Percentiles rank a stretch among this genome's conserved stretches.
Evolutionary conservation across 2,797 vertebrate genomes (phyloP).

Genomic region (Benthosema pterotum): DNA sequence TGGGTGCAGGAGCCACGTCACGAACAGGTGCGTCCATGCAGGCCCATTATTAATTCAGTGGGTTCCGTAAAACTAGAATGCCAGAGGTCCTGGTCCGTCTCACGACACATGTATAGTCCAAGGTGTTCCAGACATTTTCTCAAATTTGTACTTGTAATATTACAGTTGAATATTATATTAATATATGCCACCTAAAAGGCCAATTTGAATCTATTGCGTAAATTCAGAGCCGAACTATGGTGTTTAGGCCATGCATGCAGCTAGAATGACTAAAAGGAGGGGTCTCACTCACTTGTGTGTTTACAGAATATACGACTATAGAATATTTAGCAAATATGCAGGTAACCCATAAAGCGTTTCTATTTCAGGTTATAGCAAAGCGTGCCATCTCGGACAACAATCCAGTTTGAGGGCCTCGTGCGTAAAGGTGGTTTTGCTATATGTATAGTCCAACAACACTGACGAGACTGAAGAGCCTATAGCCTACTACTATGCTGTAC

Average conservation of each 20-base stretch:
- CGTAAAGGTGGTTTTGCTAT: slow-evolving; percentile 23
- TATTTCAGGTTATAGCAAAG: not conserved
- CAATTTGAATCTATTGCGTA: slow-evolving; percentile 1
- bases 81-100: slow-evolving; percentile 41
- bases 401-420: slow-evolving; percentile 7
- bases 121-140: slow-evolving; percentile 34
- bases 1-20: slow-evolving; percentile 54
- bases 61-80: slow-evolving; percentile 68
- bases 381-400: not conserved
- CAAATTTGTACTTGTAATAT: slow-evolving; percentile 12
- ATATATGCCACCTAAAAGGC: not conserved
- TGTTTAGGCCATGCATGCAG: not conserved
- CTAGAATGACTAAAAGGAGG: not conserved
- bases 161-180: not conserved
- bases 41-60: slow-evolving; percentile 72
- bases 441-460: slow-evolving; percentile 5
- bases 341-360: no score
- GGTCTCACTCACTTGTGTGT: not conserved
- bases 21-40: slow-evolving; percentile 68
- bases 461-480: not conserved
- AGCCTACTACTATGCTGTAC: no score
- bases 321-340: not conserved
- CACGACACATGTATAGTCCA: slow-evolving; percentile 28
- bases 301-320: not conserved
- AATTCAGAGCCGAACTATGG: not conserved